These are phyloP conservation scores for Acholoe squamosa DNA, from an alignment of 2,888 invertebrate species.

Conservation along the genomic window DNA sequence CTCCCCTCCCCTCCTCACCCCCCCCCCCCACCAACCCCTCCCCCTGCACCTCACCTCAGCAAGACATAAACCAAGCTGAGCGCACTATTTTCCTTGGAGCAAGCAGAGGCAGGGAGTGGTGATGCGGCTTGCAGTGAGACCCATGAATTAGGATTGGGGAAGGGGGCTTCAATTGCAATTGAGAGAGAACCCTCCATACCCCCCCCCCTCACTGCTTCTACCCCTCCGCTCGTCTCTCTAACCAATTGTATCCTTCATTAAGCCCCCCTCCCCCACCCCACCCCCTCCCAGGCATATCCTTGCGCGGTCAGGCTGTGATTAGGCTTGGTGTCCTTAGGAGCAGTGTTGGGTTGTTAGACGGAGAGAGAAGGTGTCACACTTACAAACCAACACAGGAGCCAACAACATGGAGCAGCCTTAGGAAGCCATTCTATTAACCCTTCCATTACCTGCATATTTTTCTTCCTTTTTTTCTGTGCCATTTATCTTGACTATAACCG, in stretches of 20 bases:
- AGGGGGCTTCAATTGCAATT: not conserved
- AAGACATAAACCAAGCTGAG: not conserved
- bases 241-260: not conserved
- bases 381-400: too few relatives aligned
- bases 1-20: not conserved
- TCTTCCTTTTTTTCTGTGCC: too few relatives aligned
- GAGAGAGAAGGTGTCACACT: too few relatives aligned
- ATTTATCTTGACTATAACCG: too few relatives aligned
- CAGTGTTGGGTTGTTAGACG: too few relatives aligned
- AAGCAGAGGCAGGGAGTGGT: too few relatives aligned
- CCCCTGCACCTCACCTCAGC: not conserved
- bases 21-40: not conserved
- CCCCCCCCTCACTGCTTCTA: not conserved
- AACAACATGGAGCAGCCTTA: too few relatives aligned
- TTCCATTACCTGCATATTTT: too few relatives aligned
- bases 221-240: not conserved
- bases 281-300: not conserved
- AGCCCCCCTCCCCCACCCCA: not conserved
- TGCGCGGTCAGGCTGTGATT: not conserved
- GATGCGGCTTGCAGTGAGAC: not conserved
- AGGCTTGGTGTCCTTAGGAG: too few relatives aligned
- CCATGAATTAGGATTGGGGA: not conserved
- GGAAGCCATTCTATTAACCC: too few relatives aligned
- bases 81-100: not conserved
- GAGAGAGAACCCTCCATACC: not conserved